phyloP scores from a whole-genome alignment of 1,140 invertebrate species.

The Medauroidea extradentata region DNA sequence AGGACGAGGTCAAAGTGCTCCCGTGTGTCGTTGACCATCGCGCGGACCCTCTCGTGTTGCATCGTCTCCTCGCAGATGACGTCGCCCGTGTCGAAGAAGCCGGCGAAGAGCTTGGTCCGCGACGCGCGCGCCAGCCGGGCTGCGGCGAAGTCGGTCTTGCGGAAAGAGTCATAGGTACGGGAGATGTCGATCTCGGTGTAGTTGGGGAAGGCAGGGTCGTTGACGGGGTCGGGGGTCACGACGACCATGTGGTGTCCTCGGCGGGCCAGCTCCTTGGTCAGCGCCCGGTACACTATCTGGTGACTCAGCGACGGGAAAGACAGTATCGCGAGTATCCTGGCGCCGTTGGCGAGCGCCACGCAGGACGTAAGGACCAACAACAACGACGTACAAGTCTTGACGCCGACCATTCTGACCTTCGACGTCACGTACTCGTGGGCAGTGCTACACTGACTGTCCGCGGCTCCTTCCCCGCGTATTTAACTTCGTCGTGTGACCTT shows the following conservation, averaged over 20 bases:
- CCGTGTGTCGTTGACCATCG: not conserved
- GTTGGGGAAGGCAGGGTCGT: conserved; percentile 44
- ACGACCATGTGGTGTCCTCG: conserved; percentile 54
- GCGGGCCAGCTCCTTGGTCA: conserved; percentile 49
- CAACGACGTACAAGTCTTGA: too few species aligned
- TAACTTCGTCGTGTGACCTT: too few species aligned
- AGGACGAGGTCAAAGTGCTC: conserved; percentile 5
- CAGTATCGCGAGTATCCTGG: conserved; percentile 40
- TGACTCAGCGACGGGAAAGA: conserved; percentile 50
- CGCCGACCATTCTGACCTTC: too few species aligned
- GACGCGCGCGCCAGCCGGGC: not conserved
- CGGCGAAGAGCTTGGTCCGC: not conserved
- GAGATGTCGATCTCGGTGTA: too few species aligned
- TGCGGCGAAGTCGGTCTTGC: not conserved
- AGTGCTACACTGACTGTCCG: too few species aligned
- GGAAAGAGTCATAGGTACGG: not conserved
- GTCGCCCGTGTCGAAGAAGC: not conserved
- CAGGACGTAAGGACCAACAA: too few species aligned
- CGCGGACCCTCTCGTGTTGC: not conserved
- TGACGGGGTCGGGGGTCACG: conserved; percentile 44
- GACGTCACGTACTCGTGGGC: too few species aligned
- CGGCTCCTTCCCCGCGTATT: too few species aligned
- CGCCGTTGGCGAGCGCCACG: too few species aligned
- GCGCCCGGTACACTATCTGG: conserved; percentile 47
- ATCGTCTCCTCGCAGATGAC: not conserved